Evolutionary conservation across 2,113 vertebrate genomes (phyloP).

Genomic region (Galemys pyrenaicus): DNA sequence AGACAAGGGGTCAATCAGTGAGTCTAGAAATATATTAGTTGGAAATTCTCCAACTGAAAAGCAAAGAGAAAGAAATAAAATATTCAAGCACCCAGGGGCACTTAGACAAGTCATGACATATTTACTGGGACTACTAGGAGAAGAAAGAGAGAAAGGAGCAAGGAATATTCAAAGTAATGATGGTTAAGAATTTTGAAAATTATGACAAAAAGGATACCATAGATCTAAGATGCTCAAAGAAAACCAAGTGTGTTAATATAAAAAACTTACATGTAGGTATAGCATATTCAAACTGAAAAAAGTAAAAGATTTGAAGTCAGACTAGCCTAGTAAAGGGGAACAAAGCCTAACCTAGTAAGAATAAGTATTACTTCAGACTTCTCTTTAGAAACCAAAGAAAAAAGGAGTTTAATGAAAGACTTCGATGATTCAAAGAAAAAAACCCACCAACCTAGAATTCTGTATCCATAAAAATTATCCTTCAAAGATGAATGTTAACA

Average conservation of each 20-base stretch:
- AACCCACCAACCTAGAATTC: neutral
- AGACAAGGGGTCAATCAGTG: neutral
- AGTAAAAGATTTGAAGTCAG: neutral
- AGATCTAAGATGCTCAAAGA: neutral
- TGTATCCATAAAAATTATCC: neutral
- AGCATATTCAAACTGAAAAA: neutral
- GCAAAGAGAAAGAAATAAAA: neutral
- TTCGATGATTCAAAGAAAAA: neutral
- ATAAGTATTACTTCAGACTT: neutral
- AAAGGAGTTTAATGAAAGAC: neutral
- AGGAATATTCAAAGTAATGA: neutral
- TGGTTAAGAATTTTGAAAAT: neutral
- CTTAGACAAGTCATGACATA: neutral
- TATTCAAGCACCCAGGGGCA: neutral
- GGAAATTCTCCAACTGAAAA: neutral
- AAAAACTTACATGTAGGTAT: neutral
- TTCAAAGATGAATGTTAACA: neutral
- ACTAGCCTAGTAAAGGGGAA: no score
- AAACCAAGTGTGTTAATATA: neutral
- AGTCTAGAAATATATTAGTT: neutral
- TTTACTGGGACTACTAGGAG: neutral
- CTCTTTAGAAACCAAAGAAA: conserved; percentile 14
- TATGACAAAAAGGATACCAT: neutral
- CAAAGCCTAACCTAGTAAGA: neutral
- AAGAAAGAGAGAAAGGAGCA: neutral